Evolutionary conservation across 2,888 invertebrate species (phyloP).

Genomic region (Diplazon laetatorius): DNA sequence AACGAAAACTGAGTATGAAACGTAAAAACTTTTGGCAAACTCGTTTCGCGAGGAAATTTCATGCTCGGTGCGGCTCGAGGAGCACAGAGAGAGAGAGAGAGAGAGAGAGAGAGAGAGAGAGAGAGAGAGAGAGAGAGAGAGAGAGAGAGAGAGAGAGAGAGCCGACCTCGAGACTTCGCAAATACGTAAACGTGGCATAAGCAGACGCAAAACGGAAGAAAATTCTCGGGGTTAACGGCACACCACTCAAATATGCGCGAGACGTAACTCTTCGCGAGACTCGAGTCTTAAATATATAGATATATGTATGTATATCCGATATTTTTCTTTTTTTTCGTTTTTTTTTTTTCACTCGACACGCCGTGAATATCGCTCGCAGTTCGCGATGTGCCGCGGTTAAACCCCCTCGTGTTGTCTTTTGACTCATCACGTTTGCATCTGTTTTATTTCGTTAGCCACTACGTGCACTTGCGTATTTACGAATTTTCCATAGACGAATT

Average conservation of each 20-base stretch:
- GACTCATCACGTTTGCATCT: slow-evolving; percentile 36
- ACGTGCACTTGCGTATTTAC: slow-evolving; percentile 1
- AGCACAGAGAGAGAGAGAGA: no score
- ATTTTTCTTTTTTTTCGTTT: slow-evolving; percentile 18
- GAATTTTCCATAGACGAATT: not conserved
- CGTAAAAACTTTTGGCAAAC: slow-evolving; percentile 36
- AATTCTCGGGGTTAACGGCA: slow-evolving; percentile 36
- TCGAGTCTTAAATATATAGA: slow-evolving; percentile 19
- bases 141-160: not conserved
- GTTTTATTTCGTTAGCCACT: slow-evolving; percentile 45
- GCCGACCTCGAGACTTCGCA: slow-evolving; percentile 54
- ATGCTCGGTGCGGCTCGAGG: not conserved
- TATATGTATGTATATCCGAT: not conserved
- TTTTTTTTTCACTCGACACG: slow-evolving; percentile 21
- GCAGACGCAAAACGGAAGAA: slow-evolving; percentile 57
- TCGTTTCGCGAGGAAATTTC: slow-evolving; percentile 29
- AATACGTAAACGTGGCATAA: slow-evolving; percentile 62
- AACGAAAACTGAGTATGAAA: no score
- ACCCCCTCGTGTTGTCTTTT: slow-evolving; percentile 55
- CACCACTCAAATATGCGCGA: slow-evolving; percentile 60
- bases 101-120: not conserved
- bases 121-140: no score
- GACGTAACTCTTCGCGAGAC: slow-evolving; percentile 47
- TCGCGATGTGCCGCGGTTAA: slow-evolving; percentile 8
- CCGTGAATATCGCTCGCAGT: slow-evolving; percentile 39